Conservation (phyloP, 1,140 invertebrate species). For the Zophobas morio region DNA sequence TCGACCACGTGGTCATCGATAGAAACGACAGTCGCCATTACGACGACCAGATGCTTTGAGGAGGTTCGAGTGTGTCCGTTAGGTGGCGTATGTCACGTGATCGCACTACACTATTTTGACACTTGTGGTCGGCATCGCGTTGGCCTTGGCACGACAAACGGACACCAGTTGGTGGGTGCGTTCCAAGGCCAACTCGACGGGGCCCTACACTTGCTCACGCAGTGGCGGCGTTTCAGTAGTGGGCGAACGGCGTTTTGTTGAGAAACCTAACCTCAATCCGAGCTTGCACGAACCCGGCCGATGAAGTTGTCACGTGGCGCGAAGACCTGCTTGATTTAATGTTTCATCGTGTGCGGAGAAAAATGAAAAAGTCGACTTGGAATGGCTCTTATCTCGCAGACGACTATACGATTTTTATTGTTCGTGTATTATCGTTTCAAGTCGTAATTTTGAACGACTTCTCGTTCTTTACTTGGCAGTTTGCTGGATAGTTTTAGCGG, state of each 20-base stretch:
- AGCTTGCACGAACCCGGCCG: background rate
- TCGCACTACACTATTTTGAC: constrained; percentile 36
- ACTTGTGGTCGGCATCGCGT: background rate
- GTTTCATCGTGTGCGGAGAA: background rate
- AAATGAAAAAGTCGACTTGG: background rate
- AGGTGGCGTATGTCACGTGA: constrained; percentile 6
- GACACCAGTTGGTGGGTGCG: too few relatives aligned
- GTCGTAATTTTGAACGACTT: background rate
- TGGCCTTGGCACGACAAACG: too few relatives aligned
- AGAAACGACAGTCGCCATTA: constrained; percentile 8
- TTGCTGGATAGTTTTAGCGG: background rate
- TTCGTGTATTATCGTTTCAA: background rate
- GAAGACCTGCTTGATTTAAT: background rate
- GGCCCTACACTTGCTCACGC: too few relatives aligned
- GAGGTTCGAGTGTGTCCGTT: constrained; percentile 40
- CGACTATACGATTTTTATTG: background rate
- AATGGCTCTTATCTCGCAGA: background rate
- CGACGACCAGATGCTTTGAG: constrained; percentile 23
- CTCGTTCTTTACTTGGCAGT: background rate
- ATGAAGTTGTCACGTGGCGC: background rate
- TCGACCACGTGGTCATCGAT: background rate
- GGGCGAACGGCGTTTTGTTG: constrained; percentile 2
- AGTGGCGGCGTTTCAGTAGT: background rate
- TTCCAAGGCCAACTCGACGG: too few relatives aligned
- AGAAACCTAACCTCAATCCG: too few relatives aligned